Base-by-base conservation (phyloP, 37 sponge, comb jelly and placozoan genomes). In the Geodia barretti region DNA sequence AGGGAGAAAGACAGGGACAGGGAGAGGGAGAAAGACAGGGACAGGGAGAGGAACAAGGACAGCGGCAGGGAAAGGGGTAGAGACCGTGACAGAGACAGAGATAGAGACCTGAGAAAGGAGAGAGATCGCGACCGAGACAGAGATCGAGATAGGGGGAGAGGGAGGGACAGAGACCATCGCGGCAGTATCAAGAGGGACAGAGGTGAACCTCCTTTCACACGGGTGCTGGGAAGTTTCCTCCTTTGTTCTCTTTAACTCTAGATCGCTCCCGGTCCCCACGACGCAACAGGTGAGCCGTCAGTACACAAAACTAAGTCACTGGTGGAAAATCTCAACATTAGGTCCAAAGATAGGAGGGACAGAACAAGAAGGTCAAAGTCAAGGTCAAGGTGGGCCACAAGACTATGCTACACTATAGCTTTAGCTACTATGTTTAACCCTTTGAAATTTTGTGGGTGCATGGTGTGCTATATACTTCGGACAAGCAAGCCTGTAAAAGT, bases 1-100 rank as follows among this genome's bases (percentile, higher is more conserved):
- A 70, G 71, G 71, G 71, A 36, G 31, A 70, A 35, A 70, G 71
- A 69, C 20, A 73, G 78, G 54, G 77, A 69, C 73, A 70, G 78
- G 34, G 66, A 86, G 43, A 1, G 59, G 69, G 31, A 54, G 41
- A 47, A 72, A 69, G 26, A 84, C 61, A 69, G 70, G 73, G 35
- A 72, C 20, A 35, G 36, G 35, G 23, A 4, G n/a, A n/a, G 17
- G 33, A 21, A 32, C 20, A 36, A 21, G 23, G 37, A 40, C 60
- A 60, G 21, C 33, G 41, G 38, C 33, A 70, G 54, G 40, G 63
- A 62, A 31, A 60, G 64, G 33, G 77, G 28, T 36, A 62, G 65
- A 47, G 65, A 77, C 28, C 24, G 39, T 34, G 75, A 74, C 34
- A 79, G 79, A 3, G 30, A 31, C 4, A 26, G 66, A 65, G 17